Conservation (phyloP, 2,113 vertebrate genomes). For the Polypterus bichir region DNA sequence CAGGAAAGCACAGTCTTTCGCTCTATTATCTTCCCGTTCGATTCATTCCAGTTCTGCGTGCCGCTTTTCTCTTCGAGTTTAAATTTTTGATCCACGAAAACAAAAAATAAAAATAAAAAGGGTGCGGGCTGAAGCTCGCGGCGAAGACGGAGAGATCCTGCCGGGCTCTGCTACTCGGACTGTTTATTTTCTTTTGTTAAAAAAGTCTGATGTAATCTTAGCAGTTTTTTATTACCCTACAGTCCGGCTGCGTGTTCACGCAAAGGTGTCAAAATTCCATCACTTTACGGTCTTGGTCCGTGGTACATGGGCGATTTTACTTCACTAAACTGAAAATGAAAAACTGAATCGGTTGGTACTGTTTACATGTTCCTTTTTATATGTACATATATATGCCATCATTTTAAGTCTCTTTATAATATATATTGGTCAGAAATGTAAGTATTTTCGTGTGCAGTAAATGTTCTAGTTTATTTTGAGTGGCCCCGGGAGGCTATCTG, state of each 20-base stretch:
- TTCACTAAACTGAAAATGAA: constrained; percentile 55
- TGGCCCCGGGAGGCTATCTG: constrained; percentile 60
- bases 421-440: constrained; percentile 55
- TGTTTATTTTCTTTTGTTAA: constrained; percentile 23
- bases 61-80: neutral
- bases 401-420: constrained; percentile 45
- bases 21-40: neutral
- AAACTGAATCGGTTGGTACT: constrained; percentile 63
- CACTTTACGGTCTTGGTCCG: constrained; percentile 41
- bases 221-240: constrained; percentile 46
- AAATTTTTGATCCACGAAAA: constrained; percentile 1
- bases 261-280: constrained; percentile 42
- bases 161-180: neutral
- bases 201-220: constrained; percentile 35
- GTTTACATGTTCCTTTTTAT: constrained; percentile 66
- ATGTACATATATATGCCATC: constrained; percentile 43
- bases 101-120: neutral
- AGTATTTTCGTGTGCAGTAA: constrained; percentile 61
- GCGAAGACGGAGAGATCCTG: neutral
- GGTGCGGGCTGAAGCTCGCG: neutral
- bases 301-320: constrained; percentile 44
- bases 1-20: constrained; percentile 11
- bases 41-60: neutral
- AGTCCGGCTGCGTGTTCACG: constrained; percentile 43
- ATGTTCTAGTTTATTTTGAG: constrained; percentile 67